Percentiles rank a stretch among this genome's conserved stretches.
Conservation (phyloP, 2,888 invertebrate species). For the Liopterus haemorrhoidalis region DNA sequence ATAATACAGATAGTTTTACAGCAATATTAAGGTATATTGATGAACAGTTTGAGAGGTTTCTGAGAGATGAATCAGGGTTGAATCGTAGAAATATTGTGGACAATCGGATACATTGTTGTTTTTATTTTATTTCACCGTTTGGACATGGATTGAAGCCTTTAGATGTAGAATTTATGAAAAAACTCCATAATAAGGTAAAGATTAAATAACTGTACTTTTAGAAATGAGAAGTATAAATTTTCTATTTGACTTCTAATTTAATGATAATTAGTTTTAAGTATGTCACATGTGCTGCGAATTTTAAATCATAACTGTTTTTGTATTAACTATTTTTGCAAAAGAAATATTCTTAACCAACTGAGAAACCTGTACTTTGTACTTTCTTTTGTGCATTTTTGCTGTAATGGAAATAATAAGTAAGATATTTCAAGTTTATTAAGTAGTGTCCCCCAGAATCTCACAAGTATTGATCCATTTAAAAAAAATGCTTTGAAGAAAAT, state of each 20-base stretch:
- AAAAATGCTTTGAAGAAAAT: too few species aligned
- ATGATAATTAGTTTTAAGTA: too few species aligned
- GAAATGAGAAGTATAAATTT: neutral
- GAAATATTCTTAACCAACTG: too few species aligned
- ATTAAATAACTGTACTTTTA: too few species aligned
- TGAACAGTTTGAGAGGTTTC: slow-evolving; percentile 89
- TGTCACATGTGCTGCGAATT: too few species aligned
- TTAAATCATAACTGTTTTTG: neutral
- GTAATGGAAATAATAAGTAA: too few species aligned
- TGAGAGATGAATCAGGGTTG: slow-evolving; percentile 89
- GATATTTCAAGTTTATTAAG: too few species aligned
- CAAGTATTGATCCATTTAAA: too few species aligned
- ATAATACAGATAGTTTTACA: slow-evolving; percentile 89
- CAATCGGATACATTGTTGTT: slow-evolving; percentile 95
- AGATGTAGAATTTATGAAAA: slow-evolving; percentile 94
- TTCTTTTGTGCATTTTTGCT: too few species aligned
- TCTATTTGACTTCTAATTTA: too few species aligned
- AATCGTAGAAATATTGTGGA: slow-evolving; percentile 95
- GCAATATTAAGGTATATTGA: slow-evolving; percentile 95
- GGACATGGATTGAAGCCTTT: slow-evolving; percentile 94
- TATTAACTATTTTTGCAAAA: slow-evolving; percentile 37
- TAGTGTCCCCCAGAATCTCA: too few species aligned
- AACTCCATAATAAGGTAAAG: slow-evolving; percentile 83
- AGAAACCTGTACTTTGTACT: too few species aligned
- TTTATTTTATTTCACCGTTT: slow-evolving; percentile 95